Evolutionary conservation across 2,113 vertebrate genomes (phyloP).

Genomic region (Cisticola juncidis): DNA sequence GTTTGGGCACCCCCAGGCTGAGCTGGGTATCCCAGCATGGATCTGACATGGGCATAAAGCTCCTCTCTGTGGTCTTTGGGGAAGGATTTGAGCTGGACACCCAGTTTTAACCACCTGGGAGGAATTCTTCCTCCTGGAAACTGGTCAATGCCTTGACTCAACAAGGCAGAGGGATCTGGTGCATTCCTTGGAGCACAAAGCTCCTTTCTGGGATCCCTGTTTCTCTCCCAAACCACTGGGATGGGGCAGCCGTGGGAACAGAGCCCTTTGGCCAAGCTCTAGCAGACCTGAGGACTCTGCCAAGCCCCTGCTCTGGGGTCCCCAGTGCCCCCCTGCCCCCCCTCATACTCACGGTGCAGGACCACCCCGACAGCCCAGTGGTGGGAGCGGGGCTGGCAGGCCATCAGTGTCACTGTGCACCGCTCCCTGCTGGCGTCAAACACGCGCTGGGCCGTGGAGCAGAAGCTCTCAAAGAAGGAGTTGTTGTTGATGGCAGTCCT

Average conservation of each 20-base stretch:
- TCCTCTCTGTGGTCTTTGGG: not conserved
- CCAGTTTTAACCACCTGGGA: not conserved
- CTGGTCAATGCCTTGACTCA: not conserved
- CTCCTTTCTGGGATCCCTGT: not conserved
- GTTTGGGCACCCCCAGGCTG: rapidly evolving
- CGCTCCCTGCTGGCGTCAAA: conserved; percentile 50
- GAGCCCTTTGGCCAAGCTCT: not conserved
- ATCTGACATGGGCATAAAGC: not conserved
- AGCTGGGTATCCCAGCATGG: not conserved
- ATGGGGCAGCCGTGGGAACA: not conserved
- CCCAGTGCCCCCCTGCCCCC: rapidly evolving
- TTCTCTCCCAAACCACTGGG: not conserved
- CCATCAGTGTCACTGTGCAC: conserved; percentile 9
- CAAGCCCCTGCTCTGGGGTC: rapidly evolving
- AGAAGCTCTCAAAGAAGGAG: conserved; percentile 55
- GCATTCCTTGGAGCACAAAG: not conserved
- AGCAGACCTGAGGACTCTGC: not conserved
- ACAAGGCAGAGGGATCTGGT: not conserved
- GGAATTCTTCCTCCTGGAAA: not conserved
- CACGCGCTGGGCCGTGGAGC: conserved; percentile 21
- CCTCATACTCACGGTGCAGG: not conserved
- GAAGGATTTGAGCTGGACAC: not conserved
- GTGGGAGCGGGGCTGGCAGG: rapidly evolving
- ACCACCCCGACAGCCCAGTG: not conserved
- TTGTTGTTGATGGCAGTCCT: rapidly evolving